Conservation (phyloP, 2,888 invertebrate genomes). For the Stenchaetothrips biformis region DNA sequence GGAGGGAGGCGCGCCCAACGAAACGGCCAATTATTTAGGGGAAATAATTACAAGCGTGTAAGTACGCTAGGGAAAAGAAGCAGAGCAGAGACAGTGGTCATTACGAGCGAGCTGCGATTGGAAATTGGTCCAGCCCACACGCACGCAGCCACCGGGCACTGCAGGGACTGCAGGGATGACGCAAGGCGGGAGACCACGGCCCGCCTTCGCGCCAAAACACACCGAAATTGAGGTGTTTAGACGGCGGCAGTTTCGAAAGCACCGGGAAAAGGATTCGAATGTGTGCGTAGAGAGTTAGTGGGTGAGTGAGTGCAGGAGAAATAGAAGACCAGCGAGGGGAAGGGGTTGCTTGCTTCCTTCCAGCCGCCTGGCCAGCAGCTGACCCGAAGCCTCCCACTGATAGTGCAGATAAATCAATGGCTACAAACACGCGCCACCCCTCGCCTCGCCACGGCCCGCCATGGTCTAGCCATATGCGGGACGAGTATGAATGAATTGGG, state of each 20-base stretch:
- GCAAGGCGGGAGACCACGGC: no score
- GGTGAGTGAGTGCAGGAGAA: not conserved
- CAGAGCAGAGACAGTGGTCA: not conserved
- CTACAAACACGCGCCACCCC: not conserved
- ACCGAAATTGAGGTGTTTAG: no score
- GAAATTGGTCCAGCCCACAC: not conserved
- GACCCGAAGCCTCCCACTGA: not conserved
- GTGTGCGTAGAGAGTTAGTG: not conserved
- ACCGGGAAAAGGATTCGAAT: no score
- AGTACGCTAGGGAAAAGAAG: no score
- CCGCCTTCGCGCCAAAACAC: no score
- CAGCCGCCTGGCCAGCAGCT: not conserved
- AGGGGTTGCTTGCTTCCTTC: not conserved
- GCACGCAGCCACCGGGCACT: not conserved
- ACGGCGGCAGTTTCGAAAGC: no score
- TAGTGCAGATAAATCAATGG: not conserved
- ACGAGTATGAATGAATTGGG: slow-evolving; percentile 3
- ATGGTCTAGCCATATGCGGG: not conserved
- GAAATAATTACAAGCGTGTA: slow-evolving; percentile 7
- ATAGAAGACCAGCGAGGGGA: no score
- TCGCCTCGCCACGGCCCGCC: not conserved
- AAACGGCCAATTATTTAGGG: not conserved
- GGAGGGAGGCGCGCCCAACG: not conserved
- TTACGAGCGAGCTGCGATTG: not conserved
- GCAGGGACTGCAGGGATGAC: not conserved